phyloP scores from a whole-genome alignment of 2,113 vertebrate genomes.

The Peromyscus leucopus region DNA sequence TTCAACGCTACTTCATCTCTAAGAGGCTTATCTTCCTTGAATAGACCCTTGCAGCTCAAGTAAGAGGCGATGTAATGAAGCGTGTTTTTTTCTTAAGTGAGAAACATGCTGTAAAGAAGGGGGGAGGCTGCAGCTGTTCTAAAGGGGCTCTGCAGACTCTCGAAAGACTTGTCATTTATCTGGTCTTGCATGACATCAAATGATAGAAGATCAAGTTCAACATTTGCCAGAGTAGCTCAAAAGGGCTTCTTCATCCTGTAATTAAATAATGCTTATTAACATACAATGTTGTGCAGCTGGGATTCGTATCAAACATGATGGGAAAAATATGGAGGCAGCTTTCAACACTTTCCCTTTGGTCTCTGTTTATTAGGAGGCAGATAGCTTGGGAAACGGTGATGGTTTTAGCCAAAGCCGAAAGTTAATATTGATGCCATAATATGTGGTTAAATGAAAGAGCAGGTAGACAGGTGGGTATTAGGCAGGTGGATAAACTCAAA shows the following conservation, averaged over 20 bases:
- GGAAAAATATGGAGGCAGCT: slow-evolving; percentile 78
- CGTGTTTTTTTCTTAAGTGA: slow-evolving; percentile 99
- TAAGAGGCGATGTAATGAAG: slow-evolving; percentile 99
- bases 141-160: slow-evolving; percentile 91
- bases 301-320: slow-evolving; percentile 61
- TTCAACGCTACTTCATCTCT: slow-evolving; percentile 99
- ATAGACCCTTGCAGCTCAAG: slow-evolving; percentile 99
- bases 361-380: slow-evolving; percentile 84
- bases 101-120: slow-evolving; percentile 97
- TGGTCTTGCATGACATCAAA: slow-evolving; percentile 96
- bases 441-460: slow-evolving; percentile 78
- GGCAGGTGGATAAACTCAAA: slow-evolving; percentile 85
- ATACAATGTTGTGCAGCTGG: slow-evolving; percentile 82
- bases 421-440: slow-evolving; percentile 75
- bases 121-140: slow-evolving; percentile 96
- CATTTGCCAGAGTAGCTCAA: slow-evolving; percentile 87
- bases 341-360: slow-evolving; percentile 50
- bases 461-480: slow-evolving; percentile 85
- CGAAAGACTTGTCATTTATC: slow-evolving; percentile 97
- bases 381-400: slow-evolving; percentile 82
- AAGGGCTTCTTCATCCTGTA: slow-evolving; percentile 91
- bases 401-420: slow-evolving; percentile 71
- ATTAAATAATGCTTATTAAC: slow-evolving; percentile 90
- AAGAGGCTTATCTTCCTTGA: slow-evolving; percentile 99
- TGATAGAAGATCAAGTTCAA: slow-evolving; percentile 92